These are phyloP conservation scores for Epizoanthus scotinus DNA, from an alignment of 92 coral and sea anemone species.

Conservation along the genomic window DNA sequence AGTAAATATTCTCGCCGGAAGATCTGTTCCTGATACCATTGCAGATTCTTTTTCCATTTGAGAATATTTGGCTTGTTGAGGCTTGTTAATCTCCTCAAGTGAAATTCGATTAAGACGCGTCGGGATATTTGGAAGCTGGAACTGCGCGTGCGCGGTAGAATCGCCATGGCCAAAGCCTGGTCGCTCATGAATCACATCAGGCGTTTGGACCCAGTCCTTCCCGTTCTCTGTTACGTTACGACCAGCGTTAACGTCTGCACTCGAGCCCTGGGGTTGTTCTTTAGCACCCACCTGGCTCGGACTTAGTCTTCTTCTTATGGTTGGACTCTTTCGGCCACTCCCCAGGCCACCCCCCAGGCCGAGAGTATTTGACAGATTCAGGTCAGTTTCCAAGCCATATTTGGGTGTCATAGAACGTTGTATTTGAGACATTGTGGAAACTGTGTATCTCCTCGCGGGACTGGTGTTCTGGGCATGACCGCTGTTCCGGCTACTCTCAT, in stretches of 20 bases:
- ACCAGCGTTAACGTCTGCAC: not conserved
- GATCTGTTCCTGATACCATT: not conserved
- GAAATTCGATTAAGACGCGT: slow-evolving; percentile 15
- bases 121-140: slow-evolving; percentile 52
- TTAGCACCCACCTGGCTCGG: not conserved
- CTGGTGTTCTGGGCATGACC: not conserved
- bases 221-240: not conserved
- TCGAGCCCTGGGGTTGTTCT: not conserved
- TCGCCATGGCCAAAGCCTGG: not conserved
- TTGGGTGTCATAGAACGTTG: not conserved
- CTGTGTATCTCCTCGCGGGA: slow-evolving; percentile 12
- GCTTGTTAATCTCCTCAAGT: slow-evolving; percentile 22
- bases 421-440: not conserved
- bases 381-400: not conserved
- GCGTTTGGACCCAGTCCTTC: slow-evolving; percentile 1
- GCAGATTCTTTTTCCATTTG: not conserved
- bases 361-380: not conserved
- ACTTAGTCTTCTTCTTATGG: not conserved
- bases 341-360: not conserved
- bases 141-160: not conserved
- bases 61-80: not conserved
- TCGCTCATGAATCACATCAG: not conserved
- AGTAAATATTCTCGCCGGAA: not conserved
- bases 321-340: not conserved
- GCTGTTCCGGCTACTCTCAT: not conserved